Evolutionary conservation across 2,888 invertebrate species (phyloP), one percentile per base, ranked within the genome.

Genomic region (Caenorhabditis drosophilae): DNA sequence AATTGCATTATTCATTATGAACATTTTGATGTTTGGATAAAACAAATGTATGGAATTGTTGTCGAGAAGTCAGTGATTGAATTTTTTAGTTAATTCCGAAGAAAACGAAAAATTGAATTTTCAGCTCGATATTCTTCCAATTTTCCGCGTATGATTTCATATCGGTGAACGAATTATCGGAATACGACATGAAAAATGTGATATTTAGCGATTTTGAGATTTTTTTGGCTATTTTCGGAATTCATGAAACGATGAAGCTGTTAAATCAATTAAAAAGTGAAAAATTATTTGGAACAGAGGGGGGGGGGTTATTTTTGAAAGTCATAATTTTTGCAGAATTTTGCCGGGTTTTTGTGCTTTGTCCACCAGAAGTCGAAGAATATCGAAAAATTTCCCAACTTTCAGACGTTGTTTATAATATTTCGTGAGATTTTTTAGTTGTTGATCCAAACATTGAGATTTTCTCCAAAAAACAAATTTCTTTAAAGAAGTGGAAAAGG

Each of bases 201-300:
- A 31, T 57, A 45, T 49, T 63, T 6, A 45, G 44, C n/a, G 57
- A 63, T 49, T 53, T 58, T 15, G 52, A 51, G 9, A 27, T 58
- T 2, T 52, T 38, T 46, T 23, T 23, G 0, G 23, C 16, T 20
- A 23, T 40, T 27, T 52, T 53, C 25, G 42, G 42, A 16, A 12
- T 42, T 40, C 20, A 38, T 4, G 31, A 49, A 15, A 18, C 52
- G 15, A 15, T 57, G 2, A 20, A 22, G 1, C 4, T 48, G 15
- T 18, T 63, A 9, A 35, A 57, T 18, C n/a, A 35, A 11, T 25
- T 52, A 40, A 51, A 52, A 52, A 44, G 57, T 57, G 4, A 9
- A 44, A 41, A 22, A 20, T 7, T n/a, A 22, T 9, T 11, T 23
- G 20, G 31, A 20, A 26, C 25, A 16, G n/a, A n/a, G n/a, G n/a